Evolutionary conservation across 92 coral and sea anemone genomes (phyloP), one percentile per base, ranked within the genome.

Genomic region (Meandrina meandrites): DNA sequence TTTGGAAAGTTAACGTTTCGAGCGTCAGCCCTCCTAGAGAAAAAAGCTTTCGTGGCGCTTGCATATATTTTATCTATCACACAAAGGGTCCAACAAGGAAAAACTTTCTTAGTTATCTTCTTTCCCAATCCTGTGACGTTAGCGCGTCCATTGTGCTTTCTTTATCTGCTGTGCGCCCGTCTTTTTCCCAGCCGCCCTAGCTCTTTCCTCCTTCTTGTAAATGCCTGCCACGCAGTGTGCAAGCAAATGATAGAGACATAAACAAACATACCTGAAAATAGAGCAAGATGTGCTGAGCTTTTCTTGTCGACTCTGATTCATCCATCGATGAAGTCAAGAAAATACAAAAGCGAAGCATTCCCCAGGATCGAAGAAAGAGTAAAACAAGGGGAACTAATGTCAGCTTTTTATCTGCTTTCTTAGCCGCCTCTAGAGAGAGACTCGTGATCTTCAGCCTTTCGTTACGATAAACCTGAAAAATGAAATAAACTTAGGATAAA

Each of bases 321-420:
- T 81, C 21, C n/a, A 45, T 34, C 24, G 84, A 81, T 27, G 84
- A 64, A 27, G 84, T 40, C 36, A 81, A 6, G 5, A 42, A 81
- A 47, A 81, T 81, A 72, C 31, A 40, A 42, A 81, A 81, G 76
- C 84, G 84, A 81, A 81, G 50, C 57, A 64, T 40, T 66, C 84
- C 84, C 75, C 84, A 81, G 76, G 32, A 15, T 47, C 84, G 64
- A 5, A 66, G 84, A 72, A 81, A 40, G 31, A 81, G 84, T 14
- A 81, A 66, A 67, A 81, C 66, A 16, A 66, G 75, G 8, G 84
- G 84, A 81, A 66, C 84, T 27, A 64, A 45, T 16, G 50, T 71
- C 14, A 81, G 51, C 75, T 68, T 81, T 47, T 78, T 47, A 31
- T 68, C 71, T 3, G 64, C 84, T n/a, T 68, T 81, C 18, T 81